Conservation (phyloP, 2,113 vertebrate genomes). For the Vidua macroura region DNA sequence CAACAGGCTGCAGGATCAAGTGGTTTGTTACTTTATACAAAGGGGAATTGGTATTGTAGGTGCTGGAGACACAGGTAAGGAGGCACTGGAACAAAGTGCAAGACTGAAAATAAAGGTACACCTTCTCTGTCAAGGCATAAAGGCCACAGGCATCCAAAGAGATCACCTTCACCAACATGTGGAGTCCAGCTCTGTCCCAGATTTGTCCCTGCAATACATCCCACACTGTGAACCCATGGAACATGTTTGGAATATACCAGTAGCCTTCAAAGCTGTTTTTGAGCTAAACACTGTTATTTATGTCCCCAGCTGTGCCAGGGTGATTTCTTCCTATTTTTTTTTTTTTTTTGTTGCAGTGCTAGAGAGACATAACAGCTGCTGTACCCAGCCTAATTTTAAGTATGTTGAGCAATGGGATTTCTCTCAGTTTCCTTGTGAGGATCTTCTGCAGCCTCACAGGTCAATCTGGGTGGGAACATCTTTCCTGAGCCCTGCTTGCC, state of each 20-base stretch:
- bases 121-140: neutral
- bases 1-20: neutral
- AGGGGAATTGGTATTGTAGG: neutral
- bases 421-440: neutral
- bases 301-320: neutral
- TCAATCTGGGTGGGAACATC: neutral
- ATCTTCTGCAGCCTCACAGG: neutral
- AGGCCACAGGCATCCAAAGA: neutral
- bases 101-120: neutral
- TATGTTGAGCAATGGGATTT: neutral
- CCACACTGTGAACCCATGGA: neutral
- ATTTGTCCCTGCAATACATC: neutral
- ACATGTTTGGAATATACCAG: neutral
- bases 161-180: neutral
- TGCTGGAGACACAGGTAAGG: neutral
- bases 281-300: neutral
- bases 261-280: neutral
- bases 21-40: neutral
- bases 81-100: neutral
- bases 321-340: neutral
- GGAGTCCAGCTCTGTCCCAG: neutral
- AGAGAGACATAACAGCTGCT: neutral
- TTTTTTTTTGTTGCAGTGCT: neutral
- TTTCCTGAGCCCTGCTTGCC: neutral
- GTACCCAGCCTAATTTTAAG: neutral